Evolutionary conservation across 2,888 invertebrate species (phyloP), one percentile per base, ranked within the genome.

Genomic region (Beris chalybata): DNA sequence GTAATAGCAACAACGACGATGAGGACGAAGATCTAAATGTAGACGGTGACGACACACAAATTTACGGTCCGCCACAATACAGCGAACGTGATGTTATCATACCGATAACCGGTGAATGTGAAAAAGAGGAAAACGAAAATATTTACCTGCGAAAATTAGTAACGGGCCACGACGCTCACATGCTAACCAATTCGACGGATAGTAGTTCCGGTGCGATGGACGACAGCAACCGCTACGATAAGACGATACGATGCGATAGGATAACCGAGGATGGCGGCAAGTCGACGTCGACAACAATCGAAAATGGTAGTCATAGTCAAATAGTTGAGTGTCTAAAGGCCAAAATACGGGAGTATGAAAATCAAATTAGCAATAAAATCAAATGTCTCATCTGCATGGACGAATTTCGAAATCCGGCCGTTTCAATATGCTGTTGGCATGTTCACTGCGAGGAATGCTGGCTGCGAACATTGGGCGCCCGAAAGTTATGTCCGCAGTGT

Each of bases 341-440:
- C 48, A 87, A 89, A 72, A 88, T 94, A 59, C 86, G 87, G 56
- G 91, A 92, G 70, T 83, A 92, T 73, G 93, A 93, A 76, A 85
- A 85, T 67, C 83, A 84, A 73, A 79, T 78, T 71, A 83, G 81
- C 70, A 83, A 84, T 66, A 87, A 89, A 79, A 87, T 88, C 70
- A 93, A 93, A 79, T 95, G 95, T 82, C 84, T 95, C 61, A 95
- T 95, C 71, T 95, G 95, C 76, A 87, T 95, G 83, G 94, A 92
- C 63, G 85, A 88, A 38, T 93, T 93, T 79, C 85, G 85, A 65
- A 92, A 91, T 48, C 95, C 96, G 0, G 90, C 95, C 5, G 93
- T 94, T 63, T 96, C 96, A 1, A 91, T 95, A 68, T 93, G 93
- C 76, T 97, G 97, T 79, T 97, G 96, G 96, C 97, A 97, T 79